Evolutionary conservation across 2,888 invertebrate species (phyloP).

Genomic region (Stegana nigrithorax): DNA sequence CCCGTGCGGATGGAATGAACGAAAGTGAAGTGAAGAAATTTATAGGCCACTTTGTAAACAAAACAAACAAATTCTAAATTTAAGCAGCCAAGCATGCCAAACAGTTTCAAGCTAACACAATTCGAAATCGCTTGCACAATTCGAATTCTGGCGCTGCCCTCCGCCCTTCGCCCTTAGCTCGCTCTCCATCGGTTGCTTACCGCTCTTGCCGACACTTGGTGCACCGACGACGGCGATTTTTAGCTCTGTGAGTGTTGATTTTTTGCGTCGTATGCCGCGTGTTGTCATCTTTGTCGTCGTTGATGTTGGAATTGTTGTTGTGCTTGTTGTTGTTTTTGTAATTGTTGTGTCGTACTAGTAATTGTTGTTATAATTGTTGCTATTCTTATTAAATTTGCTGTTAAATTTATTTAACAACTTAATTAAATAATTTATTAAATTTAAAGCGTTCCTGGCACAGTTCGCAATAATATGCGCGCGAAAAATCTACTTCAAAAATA

Average conservation of each 20-base stretch:
- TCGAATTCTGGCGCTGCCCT: no score
- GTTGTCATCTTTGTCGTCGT: constrained; percentile 74
- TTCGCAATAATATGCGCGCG: not conserved
- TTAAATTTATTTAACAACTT: not conserved
- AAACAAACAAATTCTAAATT: constrained; percentile 59
- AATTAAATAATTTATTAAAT: constrained; percentile 13
- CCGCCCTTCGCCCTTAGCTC: not conserved
- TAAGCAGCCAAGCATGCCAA: no score
- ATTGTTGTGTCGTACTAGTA: not conserved
- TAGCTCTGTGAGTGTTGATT: constrained; percentile 88
- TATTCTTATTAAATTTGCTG: constrained; percentile 18
- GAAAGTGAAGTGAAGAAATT: not conserved
- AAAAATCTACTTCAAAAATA: constrained; percentile 1
- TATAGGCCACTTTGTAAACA: constrained; percentile 52
- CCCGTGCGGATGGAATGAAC: not conserved
- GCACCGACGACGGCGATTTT: constrained; percentile 92
- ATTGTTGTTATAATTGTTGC: not conserved
- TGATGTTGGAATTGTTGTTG: constrained; percentile 2
- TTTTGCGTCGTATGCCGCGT: constrained; percentile 87
- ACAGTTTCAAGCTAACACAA: no score
- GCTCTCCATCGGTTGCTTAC: no score
- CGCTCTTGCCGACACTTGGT: constrained; percentile 92
- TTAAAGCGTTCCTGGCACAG: not conserved
- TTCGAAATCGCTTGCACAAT: not conserved
- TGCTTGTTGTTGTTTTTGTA: not conserved